A percentile compares a stretch with the other conserved stretches of the same genome.
Conservation (phyloP, 2,113 vertebrate species). For the Sinocyclocheilus grahami region DNA sequence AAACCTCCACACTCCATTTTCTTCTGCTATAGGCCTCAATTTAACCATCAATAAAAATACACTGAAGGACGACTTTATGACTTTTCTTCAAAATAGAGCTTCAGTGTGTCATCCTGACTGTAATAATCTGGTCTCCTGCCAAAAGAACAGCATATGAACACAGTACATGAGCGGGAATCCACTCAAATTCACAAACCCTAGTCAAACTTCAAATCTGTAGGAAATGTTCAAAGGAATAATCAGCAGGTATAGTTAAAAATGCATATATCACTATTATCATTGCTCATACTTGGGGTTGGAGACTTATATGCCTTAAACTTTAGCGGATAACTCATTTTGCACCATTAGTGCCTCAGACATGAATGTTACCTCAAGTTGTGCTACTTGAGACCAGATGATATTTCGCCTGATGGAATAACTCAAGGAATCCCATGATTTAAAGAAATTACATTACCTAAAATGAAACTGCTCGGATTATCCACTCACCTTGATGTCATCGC, state of each 20-base stretch:
- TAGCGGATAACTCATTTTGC: background rate
- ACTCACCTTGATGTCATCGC: background rate
- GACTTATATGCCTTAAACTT: background rate
- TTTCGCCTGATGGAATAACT: background rate
- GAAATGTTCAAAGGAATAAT: conserved; percentile 1
- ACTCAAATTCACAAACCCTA: no score
- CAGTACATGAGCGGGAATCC: background rate
- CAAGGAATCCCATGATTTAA: background rate
- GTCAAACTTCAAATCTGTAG: background rate
- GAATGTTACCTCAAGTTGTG: background rate
- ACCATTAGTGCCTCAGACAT: background rate
- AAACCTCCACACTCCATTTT: conserved; percentile 27
- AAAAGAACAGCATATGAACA: background rate
- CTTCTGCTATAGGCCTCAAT: conserved; percentile 19
- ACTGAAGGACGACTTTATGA: background rate
- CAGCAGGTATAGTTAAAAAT: background rate
- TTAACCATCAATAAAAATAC: conserved; percentile 32
- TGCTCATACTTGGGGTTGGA: background rate
- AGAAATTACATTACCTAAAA: background rate
- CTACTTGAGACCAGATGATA: background rate
- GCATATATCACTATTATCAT: background rate
- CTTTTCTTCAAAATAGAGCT: background rate
- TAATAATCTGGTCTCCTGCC: background rate
- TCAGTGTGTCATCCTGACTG: background rate
- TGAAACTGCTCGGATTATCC: background rate